Evolutionary conservation across 1,140 invertebrate species (phyloP), one percentile per base, ranked within the genome.

Genomic region (Luehdorfia chinensis): DNA sequence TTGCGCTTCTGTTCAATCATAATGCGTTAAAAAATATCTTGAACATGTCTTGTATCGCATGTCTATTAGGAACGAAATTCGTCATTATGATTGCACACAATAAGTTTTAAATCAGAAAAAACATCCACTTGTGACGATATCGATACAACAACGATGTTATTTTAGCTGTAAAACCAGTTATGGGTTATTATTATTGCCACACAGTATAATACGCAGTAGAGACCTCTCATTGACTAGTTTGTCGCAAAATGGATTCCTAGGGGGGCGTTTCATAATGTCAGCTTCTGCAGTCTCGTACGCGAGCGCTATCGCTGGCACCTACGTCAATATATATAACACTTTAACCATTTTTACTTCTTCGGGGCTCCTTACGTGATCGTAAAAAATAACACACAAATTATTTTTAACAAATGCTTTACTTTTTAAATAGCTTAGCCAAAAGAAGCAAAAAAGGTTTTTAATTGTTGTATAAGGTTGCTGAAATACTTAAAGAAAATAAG

Each of bases 211-310:
- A 51, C 47, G 48, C 58, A 58, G 67, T 68, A 83, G 45, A 86
- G 77, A 95, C 93, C 96, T 96, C 91, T 97, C 94, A 87, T 98
- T 98, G 65, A 98, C 97, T 86, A 99, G 94, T 91, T 98, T 99
- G 90, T 99, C 98, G 66, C 91, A 92, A 71, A 92, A 91, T 47
- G 98, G 97, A 90, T 99, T 95, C 87, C 98, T 93, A 66, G 98
- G 98, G 68, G 93, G 93, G 66, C 98, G 92, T 92, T 99, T 99
- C 98, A 99, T 99, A 87, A 99, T 99, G 89, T 99, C 98, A 61
- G 95, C 95, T 87, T 99, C 98, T 45, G 98, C 95, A 87, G 94
- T 91, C 91, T 99, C 98, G 89, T 99, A 99, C 67, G 98, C 98
- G 80, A 99, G 91, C 50, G 98, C 98, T 88, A 99, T 99, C 67